phyloP scores from a whole-genome alignment of 2,113 vertebrate species.

The Panurus biarmicus region DNA sequence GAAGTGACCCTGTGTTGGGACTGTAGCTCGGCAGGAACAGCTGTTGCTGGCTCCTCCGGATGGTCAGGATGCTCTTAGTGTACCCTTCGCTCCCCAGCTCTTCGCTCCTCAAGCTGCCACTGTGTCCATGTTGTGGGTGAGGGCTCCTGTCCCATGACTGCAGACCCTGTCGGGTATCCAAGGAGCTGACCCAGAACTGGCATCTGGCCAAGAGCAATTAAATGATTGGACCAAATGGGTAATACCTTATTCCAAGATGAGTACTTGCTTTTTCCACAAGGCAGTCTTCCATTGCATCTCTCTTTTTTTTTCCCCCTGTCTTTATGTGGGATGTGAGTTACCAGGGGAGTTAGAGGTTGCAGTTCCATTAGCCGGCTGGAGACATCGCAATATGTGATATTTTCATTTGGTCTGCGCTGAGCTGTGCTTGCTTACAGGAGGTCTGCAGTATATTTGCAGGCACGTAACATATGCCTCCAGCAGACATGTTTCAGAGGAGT shows the following conservation, averaged over 20 bases:
- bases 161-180: background rate
- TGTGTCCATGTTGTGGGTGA: background rate
- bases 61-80: background rate
- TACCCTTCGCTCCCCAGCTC: background rate
- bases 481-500: background rate
- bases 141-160: background rate
- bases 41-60: background rate
- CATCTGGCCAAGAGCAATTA: background rate
- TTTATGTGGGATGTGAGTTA: background rate
- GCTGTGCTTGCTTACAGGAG: background rate
- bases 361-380: background rate
- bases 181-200: background rate
- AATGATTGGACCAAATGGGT: background rate
- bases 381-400: background rate
- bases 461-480: background rate
- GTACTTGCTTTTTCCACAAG: background rate
- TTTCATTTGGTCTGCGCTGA: background rate
- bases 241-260: background rate
- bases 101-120: background rate
- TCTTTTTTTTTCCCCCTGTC: background rate
- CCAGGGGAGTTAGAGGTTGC: background rate
- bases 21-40: conserved; percentile 9
- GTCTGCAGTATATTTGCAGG: background rate
- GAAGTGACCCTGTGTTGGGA: conserved; percentile 9
- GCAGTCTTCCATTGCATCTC: background rate